Conservation (phyloP, 2,113 vertebrate species). For the Macquaria ambigua region DNA sequence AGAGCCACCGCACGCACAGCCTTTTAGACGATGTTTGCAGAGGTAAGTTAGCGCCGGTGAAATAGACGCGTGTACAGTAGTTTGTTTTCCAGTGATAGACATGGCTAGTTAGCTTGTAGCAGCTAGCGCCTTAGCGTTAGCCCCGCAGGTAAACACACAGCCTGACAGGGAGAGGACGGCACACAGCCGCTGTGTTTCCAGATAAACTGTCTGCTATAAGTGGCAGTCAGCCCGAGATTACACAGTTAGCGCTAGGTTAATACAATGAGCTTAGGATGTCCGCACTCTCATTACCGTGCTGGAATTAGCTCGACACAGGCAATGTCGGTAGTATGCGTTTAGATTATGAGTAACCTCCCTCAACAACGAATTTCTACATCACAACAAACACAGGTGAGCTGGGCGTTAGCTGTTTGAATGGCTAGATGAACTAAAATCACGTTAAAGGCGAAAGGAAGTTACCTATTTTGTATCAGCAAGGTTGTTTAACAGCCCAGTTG, state of each 20-base stretch:
- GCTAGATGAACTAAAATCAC: neutral
- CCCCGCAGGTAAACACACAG: constrained; percentile 81
- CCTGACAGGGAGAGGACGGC: constrained; percentile 50
- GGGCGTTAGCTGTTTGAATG: constrained; percentile 27
- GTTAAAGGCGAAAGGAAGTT: neutral
- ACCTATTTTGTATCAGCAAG: neutral
- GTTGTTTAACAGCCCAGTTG: neutral
- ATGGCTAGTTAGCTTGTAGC: constrained; percentile 65
- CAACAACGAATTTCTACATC: constrained; percentile 41
- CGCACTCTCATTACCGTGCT: constrained; percentile 59
- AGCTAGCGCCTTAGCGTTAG: constrained; percentile 57
- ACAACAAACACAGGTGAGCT: constrained; percentile 73
- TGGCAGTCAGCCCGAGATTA: constrained; percentile 76
- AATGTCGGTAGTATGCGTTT: constrained; percentile 57
- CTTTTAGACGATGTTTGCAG: constrained; percentile 85
- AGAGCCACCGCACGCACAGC: constrained; percentile 69
- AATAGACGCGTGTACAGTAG: constrained; percentile 1
- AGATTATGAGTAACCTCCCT: constrained; percentile 64
- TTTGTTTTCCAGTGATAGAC: constrained; percentile 63
- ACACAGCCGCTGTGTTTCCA: constrained; percentile 37
- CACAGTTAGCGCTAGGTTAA: constrained; percentile 70
- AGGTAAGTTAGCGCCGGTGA: constrained; percentile 78
- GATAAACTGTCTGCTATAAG: constrained; percentile 57
- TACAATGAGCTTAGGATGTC: constrained; percentile 57
- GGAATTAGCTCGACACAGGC: constrained; percentile 61